phyloP scores from a whole-genome alignment of 2,888 invertebrate genomes.

The Boloria euphrosyne region DNA sequence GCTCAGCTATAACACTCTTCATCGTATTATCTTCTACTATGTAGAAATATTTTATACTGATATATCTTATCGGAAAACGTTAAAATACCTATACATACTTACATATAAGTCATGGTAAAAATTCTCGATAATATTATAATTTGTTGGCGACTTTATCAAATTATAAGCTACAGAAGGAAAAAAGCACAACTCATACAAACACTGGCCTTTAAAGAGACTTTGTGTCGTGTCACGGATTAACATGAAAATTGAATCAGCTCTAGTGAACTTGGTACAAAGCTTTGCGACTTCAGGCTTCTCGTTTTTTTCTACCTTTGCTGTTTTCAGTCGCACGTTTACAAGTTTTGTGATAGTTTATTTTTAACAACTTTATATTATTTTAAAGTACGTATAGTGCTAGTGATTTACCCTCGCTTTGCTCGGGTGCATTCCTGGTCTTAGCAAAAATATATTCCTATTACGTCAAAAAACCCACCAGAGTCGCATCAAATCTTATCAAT shows the following conservation, averaged over 20 bases:
- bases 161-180: constrained; percentile 14
- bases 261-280: constrained; percentile 56
- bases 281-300: constrained; percentile 50
- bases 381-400: no score
- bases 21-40: no score
- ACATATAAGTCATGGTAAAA: background rate
- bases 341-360: no score
- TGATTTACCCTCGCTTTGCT: no score
- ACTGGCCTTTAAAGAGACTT: constrained; percentile 51
- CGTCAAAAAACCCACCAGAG: no score
- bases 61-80: background rate
- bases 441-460: no score
- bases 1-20: no score
- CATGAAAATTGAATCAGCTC: constrained; percentile 73
- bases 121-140: background rate
- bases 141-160: constrained; percentile 12
- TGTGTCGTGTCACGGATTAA: constrained; percentile 62
- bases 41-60: no score
- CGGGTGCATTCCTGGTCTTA: no score
- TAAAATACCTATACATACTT: background rate
- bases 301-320: background rate
- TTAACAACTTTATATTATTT: no score
- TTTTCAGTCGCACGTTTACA: background rate
- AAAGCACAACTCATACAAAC: constrained; percentile 28
- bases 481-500: no score